Evolutionary conservation across 2,113 vertebrate genomes (phyloP), one percentile per base, ranked within the genome.

Genomic region (Scomber colias): DNA sequence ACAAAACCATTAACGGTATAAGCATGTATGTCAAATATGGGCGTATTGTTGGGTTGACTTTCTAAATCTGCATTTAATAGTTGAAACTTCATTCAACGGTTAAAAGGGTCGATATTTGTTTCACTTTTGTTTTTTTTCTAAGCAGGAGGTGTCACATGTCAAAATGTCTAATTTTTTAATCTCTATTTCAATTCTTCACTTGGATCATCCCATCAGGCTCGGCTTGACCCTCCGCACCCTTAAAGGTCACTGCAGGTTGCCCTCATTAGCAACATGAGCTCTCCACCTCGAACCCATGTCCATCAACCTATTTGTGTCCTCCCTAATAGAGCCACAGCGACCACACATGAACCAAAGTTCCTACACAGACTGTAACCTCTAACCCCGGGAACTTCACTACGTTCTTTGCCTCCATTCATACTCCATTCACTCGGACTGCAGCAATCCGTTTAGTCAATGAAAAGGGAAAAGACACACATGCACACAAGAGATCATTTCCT

Each of bases 211-310:
- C 57, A 13, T 80, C 60, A 67, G 56, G 44, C 67, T 71, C 59
- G 17, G 65, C 81, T 76, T 82, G 84, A 86, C 84, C 85, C 84
- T 65, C 50, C 24, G 72, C 64, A 24, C 66, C 72, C 71, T 31
- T 1, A 53, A 27, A 74, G 93, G 89, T 90, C 92, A 90, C 55
- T 4, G 60, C 53, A 70, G 72, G 82, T 78, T 81, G 81, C 85
- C 82, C 92, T 93, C 92, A 93, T 94, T 94, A 92, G 90, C 77
- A 74, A 60, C 74, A 35, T 67, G 73, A 78, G 77, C 77, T 87
- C 87, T 83, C 54, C 68, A 71, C 62, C 66, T 83, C 72, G 31
- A 63, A 63, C 77, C 79, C 50, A 24, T 40, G 79, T 87, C 81
- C 75, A 7, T 83, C 82, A 82, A 69, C 60, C 82, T 82, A 65